Conservation (phyloP, 2,888 invertebrate genomes). For the Melinaea menophilus region DNA sequence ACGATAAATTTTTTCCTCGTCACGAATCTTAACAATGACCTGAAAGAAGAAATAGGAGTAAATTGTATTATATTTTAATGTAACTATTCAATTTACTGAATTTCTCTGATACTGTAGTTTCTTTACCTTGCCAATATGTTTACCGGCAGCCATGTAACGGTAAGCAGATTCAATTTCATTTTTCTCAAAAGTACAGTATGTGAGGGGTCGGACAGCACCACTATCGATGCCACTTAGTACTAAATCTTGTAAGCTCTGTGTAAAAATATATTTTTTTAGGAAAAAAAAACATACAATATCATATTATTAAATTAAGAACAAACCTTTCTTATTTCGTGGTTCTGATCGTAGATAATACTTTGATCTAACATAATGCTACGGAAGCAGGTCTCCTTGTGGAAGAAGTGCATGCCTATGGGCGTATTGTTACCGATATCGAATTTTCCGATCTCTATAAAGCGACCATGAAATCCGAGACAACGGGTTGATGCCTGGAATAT, state of each 20-base stretch:
- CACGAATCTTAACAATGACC: slow-evolving; percentile 76
- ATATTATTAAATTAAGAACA: not conserved
- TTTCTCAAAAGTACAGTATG: slow-evolving; percentile 77
- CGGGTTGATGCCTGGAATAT: slow-evolving; percentile 64
- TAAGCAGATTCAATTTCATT: slow-evolving; percentile 81
- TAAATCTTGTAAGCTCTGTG: slow-evolving; percentile 74
- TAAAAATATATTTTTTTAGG: too few species aligned
- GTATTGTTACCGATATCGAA: slow-evolving; percentile 85
- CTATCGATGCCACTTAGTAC: slow-evolving; percentile 78
- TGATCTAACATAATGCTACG: slow-evolving; percentile 76
- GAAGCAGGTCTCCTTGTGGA: slow-evolving; percentile 79
- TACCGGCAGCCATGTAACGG: slow-evolving; percentile 80
- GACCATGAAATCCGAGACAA: slow-evolving; percentile 76
- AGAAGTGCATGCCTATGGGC: slow-evolving; percentile 82
- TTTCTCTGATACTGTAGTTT: not conserved
- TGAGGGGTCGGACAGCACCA: slow-evolving; percentile 81
- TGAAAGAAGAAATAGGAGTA: slow-evolving; percentile 29
- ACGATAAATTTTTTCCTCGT: slow-evolving; percentile 59
- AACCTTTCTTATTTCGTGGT: slow-evolving; percentile 61
- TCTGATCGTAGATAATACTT: slow-evolving; percentile 58
- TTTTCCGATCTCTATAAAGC: slow-evolving; percentile 89
- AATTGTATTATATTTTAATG: not conserved
- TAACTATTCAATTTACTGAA: not conserved
- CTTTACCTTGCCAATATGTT: slow-evolving; percentile 83
- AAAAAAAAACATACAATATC: too few species aligned